phyloP scores from a whole-genome alignment of 1,140 invertebrate genomes.

The Drosophila pruinosa region DNA sequence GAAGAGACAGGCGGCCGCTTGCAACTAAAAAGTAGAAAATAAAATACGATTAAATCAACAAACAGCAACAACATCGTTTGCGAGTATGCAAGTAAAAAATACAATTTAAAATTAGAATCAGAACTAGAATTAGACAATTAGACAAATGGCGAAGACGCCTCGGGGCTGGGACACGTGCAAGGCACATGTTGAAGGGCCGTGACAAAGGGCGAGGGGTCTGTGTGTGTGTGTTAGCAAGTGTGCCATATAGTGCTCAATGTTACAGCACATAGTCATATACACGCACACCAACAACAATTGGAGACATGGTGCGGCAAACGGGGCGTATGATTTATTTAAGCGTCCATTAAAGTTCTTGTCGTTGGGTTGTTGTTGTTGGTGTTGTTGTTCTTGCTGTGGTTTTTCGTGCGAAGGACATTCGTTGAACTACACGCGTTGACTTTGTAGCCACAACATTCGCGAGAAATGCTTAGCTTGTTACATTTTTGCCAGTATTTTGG shows the following conservation, averaged over 20 bases:
- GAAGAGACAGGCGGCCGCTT: neutral
- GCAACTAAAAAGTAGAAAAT: conserved; percentile 7
- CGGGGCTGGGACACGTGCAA: conserved; percentile 46
- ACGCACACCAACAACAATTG: conserved; percentile 4
- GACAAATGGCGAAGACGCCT: conserved; percentile 53
- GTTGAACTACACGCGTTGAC: conserved; percentile 58
- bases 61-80: conserved; percentile 8
- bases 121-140: conserved; percentile 60
- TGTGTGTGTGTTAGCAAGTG: conserved; percentile 1
- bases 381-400: conserved; percentile 30
- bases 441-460: conserved; percentile 1
- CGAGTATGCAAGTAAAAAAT: conserved; percentile 25
- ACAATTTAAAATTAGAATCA: conserved; percentile 69
- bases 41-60: conserved; percentile 52
- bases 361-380: conserved; percentile 41
- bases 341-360: conserved; percentile 65
- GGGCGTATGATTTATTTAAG: conserved; percentile 76
- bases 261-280: conserved; percentile 32
- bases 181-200: conserved; percentile 17
- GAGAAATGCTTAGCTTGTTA: conserved; percentile 3
- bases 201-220: neutral
- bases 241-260: conserved; percentile 57
- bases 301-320: conserved; percentile 33
- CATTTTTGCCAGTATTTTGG: conserved; percentile 13
- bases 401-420: conserved; percentile 59